A percentile compares a stretch with the other conserved stretches of the same genome.
phyloP scores from a whole-genome alignment of 1,140 invertebrate species.

The Drosophila santomea region DNA sequence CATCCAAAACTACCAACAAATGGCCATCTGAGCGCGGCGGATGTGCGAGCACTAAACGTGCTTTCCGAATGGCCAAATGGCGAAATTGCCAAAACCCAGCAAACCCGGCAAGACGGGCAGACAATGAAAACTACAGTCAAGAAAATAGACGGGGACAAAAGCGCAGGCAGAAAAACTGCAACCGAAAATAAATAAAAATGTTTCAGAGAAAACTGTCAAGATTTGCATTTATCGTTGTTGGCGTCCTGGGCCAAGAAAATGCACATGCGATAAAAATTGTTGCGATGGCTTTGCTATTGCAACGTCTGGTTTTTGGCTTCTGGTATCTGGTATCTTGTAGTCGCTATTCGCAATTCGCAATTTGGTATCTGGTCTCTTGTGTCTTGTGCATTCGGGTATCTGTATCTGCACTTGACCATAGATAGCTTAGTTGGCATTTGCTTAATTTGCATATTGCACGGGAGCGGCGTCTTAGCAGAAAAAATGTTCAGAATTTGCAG shows the following conservation, averaged over 20 bases:
- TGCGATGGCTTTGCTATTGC: constrained; percentile 27
- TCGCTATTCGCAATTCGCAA: constrained; percentile 25
- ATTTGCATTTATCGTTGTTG: constrained; percentile 75
- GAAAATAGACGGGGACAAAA: constrained; percentile 38
- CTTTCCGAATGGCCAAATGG: constrained; percentile 74
- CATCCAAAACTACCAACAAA: constrained; percentile 6
- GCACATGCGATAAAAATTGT: constrained; percentile 73
- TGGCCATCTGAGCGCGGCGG: constrained; percentile 42
- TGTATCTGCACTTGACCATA: constrained; percentile 39
- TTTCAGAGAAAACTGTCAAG: constrained; percentile 81
- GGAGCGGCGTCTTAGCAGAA: constrained; percentile 44
- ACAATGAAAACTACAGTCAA: constrained; percentile 74
- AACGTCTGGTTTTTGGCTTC: constrained; percentile 37
- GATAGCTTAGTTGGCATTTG: constrained; percentile 67
- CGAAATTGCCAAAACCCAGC: constrained; percentile 48
- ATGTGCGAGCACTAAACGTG: constrained; percentile 75
- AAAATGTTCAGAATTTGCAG: constrained; percentile 64
- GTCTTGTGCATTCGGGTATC: constrained; percentile 50
- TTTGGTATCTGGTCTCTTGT: constrained; percentile 28
- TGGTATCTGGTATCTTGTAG: constrained; percentile 42
- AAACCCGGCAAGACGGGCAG: constrained; percentile 37
- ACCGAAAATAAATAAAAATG: constrained; percentile 79
- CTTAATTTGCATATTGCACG: constrained; percentile 72
- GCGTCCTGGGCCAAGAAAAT: constrained; percentile 71
- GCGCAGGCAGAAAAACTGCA: constrained; percentile 43